Evolutionary conservation across 1,140 invertebrate genomes (phyloP).

Genomic region (Calephelis nemesis): DNA sequence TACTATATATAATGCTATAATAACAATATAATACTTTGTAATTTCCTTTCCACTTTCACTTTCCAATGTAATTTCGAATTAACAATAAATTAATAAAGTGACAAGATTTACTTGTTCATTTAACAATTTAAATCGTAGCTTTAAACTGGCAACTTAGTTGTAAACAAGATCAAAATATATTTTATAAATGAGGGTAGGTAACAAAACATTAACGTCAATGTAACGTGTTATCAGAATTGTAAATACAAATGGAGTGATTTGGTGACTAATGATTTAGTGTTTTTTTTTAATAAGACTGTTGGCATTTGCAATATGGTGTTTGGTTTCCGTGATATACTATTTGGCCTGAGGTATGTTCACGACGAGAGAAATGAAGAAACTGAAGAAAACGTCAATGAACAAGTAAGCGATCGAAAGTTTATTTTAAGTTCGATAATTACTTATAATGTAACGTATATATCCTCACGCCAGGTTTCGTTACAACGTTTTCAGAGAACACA

Average conservation of each 20-base stretch:
- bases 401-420: neutral
- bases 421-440: no score
- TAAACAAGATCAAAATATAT: neutral
- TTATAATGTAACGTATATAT: no score
- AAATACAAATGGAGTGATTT: neutral
- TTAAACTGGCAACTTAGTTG: neutral
- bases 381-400: neutral
- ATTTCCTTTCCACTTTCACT: no score
- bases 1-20: no score
- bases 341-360: neutral
- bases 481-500: no score
- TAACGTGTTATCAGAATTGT: neutral
- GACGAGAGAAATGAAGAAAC: neutral
- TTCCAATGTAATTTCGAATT: no score
- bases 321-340: constrained; percentile 7
- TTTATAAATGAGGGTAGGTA: constrained; percentile 1
- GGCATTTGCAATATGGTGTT: neutral
- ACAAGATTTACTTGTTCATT: no score
- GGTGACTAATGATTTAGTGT: neutral
- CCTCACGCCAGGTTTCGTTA: no score
- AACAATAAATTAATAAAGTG: no score
- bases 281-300: neutral
- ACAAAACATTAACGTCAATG: neutral
- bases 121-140: no score
- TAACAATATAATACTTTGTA: no score